phyloP scores from a whole-genome alignment of 30 jellyfish, hydroid and myxozoan species.

The Calvadosia cruxmelitensis region DNA sequence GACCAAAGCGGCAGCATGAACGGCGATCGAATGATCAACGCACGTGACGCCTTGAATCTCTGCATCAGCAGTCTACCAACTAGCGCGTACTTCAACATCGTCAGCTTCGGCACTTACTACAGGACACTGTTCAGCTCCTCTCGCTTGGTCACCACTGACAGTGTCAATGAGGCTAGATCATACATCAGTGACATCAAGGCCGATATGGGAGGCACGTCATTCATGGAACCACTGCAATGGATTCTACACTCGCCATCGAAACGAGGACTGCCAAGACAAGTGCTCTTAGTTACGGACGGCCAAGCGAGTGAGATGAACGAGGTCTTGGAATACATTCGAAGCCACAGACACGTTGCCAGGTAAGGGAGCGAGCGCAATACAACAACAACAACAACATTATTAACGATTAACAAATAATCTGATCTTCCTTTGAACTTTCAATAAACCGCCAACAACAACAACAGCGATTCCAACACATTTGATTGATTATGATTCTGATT shows the following conservation, averaged over 20 bases:
- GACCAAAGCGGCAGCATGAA: constrained; percentile 78
- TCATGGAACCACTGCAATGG: constrained; percentile 82
- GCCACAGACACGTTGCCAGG: constrained; percentile 65
- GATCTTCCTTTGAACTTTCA: not conserved
- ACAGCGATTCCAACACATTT: not conserved
- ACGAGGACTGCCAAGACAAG: constrained; percentile 65
- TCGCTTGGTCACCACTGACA: constrained; percentile 53
- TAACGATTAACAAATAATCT: not conserved
- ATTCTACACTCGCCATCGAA: constrained; percentile 30
- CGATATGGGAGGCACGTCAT: constrained; percentile 77
- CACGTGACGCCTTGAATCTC: constrained; percentile 48
- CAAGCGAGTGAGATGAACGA: constrained; percentile 18
- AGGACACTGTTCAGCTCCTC: constrained; percentile 57
- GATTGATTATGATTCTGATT: no score
- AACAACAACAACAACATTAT: not conserved
- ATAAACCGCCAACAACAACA: not conserved
- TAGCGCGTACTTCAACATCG: constrained; percentile 57
- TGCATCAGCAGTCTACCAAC: constrained; percentile 71
- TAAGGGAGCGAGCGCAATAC: not conserved
- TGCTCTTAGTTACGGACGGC: constrained; percentile 78
- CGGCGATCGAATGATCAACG: constrained; percentile 37
- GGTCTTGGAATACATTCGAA: constrained; percentile 46
- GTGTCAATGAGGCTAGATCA: constrained; percentile 45
- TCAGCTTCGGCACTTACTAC: constrained; percentile 42
- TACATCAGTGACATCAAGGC: constrained; percentile 58